Conservation (phyloP, 2,113 vertebrate genomes). For the Corvus cornix region DNA sequence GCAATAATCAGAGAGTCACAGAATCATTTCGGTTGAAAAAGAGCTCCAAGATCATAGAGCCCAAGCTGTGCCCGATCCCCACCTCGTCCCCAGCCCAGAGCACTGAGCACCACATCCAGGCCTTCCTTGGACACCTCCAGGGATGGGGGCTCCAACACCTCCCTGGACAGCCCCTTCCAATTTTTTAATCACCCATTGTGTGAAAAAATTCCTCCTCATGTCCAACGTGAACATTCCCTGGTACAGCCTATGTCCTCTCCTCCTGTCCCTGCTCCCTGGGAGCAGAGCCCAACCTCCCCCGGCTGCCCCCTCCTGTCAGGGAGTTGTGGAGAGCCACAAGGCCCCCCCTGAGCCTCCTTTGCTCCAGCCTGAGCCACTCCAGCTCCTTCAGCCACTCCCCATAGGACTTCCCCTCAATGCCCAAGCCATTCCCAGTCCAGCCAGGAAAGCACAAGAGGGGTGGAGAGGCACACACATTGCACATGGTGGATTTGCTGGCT, state of each 20-base stretch:
- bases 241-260: background rate
- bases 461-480: rapidly evolving
- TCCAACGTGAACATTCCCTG: background rate
- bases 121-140: background rate
- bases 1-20: background rate
- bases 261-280: background rate
- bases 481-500: background rate
- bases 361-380: background rate
- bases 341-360: background rate
- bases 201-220: background rate
- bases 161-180: background rate
- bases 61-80: background rate
- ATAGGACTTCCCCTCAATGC: background rate
- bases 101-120: rapidly evolving
- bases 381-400: background rate
- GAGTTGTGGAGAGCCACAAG: background rate
- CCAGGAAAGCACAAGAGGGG: background rate
- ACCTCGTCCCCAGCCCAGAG: background rate
- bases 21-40: background rate
- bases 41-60: rapidly evolving
- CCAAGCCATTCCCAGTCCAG: background rate
- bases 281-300: rapidly evolving
- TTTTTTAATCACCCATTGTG: rapidly evolving
- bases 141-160: background rate
- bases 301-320: background rate